phyloP scores from a whole-genome alignment of 2,888 invertebrate genomes.

The Priapulus caudatus region DNA sequence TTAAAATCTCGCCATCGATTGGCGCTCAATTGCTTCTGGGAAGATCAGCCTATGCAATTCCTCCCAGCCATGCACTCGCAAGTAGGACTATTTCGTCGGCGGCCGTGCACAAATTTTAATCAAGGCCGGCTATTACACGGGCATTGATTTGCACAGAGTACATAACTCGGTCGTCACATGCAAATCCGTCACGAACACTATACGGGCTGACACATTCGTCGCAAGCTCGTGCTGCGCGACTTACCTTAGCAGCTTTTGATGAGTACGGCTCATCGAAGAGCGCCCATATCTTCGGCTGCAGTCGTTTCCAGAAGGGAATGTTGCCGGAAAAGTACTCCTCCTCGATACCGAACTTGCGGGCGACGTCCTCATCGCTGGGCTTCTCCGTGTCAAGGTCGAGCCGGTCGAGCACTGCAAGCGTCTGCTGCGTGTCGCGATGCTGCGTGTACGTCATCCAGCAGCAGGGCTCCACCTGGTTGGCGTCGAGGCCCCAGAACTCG shows the following conservation, averaged over 20 bases:
- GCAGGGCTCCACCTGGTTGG: slow-evolving; percentile 98
- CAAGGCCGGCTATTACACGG: too few relatives aligned
- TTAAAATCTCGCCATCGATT: too few relatives aligned
- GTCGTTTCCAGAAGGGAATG: slow-evolving; percentile 42
- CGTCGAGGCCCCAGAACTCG: slow-evolving; percentile 98
- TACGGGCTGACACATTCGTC: not conserved
- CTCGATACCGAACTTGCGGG: slow-evolving; percentile 48
- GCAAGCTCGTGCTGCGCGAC: slow-evolving; percentile 13
- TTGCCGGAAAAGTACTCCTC: slow-evolving; percentile 42
- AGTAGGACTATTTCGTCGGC: too few relatives aligned
- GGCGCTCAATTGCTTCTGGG: too few relatives aligned
- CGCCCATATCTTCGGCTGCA: slow-evolving; percentile 45
- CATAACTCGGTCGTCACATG: too few relatives aligned
- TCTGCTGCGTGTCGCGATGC: slow-evolving; percentile 90
- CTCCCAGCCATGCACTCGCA: too few relatives aligned
- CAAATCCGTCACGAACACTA: too few relatives aligned
- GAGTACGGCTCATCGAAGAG: slow-evolving; percentile 46
- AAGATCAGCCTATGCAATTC: too few relatives aligned
- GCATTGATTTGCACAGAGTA: too few relatives aligned
- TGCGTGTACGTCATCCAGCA: slow-evolving; percentile 98
- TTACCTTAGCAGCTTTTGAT: slow-evolving; percentile 43
- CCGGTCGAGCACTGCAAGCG: slow-evolving; percentile 88
- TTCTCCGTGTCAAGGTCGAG: slow-evolving; percentile 95
- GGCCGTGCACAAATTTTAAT: too few relatives aligned
- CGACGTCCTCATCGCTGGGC: slow-evolving; percentile 93